Percentiles rank a stretch among this genome's conserved stretches.
These are phyloP conservation scores for Nemotelus nigrinus DNA, from an alignment of 2,888 invertebrate species.

Conservation along the genomic window DNA sequence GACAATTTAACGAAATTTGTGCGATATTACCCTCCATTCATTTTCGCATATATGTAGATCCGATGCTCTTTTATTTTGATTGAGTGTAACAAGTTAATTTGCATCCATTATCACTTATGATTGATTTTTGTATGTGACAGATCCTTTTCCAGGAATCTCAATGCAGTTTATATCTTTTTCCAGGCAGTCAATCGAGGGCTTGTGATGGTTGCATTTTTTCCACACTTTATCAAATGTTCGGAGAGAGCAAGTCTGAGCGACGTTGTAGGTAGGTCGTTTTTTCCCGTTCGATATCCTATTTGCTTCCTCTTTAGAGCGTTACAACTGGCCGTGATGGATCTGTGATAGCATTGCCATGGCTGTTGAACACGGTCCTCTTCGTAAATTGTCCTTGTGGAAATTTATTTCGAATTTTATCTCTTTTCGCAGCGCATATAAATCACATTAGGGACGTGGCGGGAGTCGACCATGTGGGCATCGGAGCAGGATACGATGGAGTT, in stretches of 20 bases:
- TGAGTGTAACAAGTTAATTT: too few relatives aligned
- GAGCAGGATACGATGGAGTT: constrained; percentile 90
- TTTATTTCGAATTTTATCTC: constrained; percentile 35
- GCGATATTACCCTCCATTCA: too few relatives aligned
- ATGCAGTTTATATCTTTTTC: constrained; percentile 47
- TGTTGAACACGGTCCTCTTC: constrained; percentile 18
- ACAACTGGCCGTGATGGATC: constrained; percentile 11
- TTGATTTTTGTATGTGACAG: not conserved
- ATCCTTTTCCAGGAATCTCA: constrained; percentile 2
- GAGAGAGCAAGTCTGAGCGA: constrained; percentile 70
- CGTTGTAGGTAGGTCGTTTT: constrained; percentile 68
- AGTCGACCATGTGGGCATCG: constrained; percentile 86
- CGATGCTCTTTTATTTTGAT: too few relatives aligned
- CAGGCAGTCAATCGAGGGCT: constrained; percentile 72
- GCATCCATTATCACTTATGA: too few relatives aligned
- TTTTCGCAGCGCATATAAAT: constrained; percentile 83
- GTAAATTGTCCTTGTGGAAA: constrained; percentile 3
- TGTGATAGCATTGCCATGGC: constrained; percentile 28
- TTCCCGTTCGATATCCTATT: not conserved
- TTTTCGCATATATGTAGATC: too few relatives aligned
- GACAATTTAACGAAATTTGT: too few relatives aligned
- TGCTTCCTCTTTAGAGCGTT: not conserved
- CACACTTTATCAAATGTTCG: constrained; percentile 70
- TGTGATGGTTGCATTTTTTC: constrained; percentile 75
- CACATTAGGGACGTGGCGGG: constrained; percentile 87